phyloP scores from a whole-genome alignment of 92 coral and sea anemone species.

The Virgularia gustaviana region DNA sequence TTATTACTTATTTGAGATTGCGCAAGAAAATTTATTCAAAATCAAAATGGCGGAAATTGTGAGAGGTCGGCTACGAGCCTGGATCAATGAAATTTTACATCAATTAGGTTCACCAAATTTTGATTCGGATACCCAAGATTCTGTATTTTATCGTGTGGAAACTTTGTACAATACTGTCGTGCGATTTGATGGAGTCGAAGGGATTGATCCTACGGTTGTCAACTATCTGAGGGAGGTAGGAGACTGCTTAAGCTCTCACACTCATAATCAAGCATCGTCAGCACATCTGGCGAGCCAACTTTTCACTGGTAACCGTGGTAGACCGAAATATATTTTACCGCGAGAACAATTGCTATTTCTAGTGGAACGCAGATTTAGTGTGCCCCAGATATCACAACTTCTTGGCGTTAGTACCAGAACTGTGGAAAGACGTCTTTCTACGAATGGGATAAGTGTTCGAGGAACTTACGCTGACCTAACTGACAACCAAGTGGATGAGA shows the following conservation, averaged over 20 bases:
- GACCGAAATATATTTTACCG: constrained; percentile 42
- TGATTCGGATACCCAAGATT: constrained; percentile 23
- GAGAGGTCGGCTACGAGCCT: constrained; percentile 14
- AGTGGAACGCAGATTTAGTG: constrained; percentile 39
- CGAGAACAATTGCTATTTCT: constrained; percentile 48
- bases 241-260: constrained; percentile 32
- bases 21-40: no score
- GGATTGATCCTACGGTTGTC: constrained; percentile 13
- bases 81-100: constrained; percentile 18
- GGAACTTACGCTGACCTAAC: constrained; percentile 41
- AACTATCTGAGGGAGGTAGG: constrained; percentile 24
- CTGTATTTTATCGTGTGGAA: constrained; percentile 24
- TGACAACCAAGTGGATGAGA: constrained; percentile 35
- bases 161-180: constrained; percentile 21
- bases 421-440: constrained; percentile 29
- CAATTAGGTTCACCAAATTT: constrained; percentile 13
- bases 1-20: constrained; percentile 5
- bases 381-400: constrained; percentile 28
- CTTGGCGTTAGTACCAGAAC: constrained; percentile 46
- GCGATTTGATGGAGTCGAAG: constrained; percentile 25
- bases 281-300: constrained; percentile 2
- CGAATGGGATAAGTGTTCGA: constrained; percentile 20
- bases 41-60: no score
- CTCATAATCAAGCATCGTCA: not conserved
- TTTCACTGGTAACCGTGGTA: constrained; percentile 46